Percentiles rank a stretch among this genome's conserved stretches.
These are phyloP conservation scores for Dermolepida albohirtum DNA, from an alignment of 2,888 invertebrate species.

Conservation along the genomic window DNA sequence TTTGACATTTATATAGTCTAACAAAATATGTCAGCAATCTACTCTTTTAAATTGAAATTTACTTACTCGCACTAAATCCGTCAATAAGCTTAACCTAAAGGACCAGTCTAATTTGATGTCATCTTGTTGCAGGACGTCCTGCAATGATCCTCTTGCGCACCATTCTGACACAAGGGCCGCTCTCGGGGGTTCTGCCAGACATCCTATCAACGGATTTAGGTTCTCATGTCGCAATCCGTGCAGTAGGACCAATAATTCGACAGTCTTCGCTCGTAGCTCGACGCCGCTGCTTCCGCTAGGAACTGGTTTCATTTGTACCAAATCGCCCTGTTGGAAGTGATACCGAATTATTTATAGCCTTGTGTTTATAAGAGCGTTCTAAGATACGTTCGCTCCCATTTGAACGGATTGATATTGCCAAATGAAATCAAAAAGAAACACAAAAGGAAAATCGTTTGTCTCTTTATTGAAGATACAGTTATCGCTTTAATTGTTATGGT, in stretches of 20 bases:
- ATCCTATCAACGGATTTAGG: conserved; percentile 89
- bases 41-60: conserved; percentile 15
- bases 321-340: conserved; percentile 77
- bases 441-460: too few relatives aligned
- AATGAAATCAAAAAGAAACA: too few relatives aligned
- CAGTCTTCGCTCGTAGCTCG: conserved; percentile 84
- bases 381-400: too few relatives aligned
- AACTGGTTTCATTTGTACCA: conserved; percentile 88
- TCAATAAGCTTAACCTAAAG: conserved; percentile 91
- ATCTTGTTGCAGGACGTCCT: conserved; percentile 88
- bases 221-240: conserved; percentile 93
- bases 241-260: conserved; percentile 81
- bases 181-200: conserved; percentile 80
- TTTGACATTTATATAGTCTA: background rate
- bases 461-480: too few relatives aligned
- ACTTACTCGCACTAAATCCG: conserved; percentile 87
- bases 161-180: conserved; percentile 89
- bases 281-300: conserved; percentile 67
- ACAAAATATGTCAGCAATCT: conserved; percentile 3
- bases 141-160: conserved; percentile 88
- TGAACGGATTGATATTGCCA: too few relatives aligned
- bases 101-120: conserved; percentile 96
- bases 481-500: too few relatives aligned
- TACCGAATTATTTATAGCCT: conserved; percentile 25
- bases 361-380: background rate